phyloP scores from a whole-genome alignment of 2,797 vertebrate genomes.

The Helarctos malayanus region DNA sequence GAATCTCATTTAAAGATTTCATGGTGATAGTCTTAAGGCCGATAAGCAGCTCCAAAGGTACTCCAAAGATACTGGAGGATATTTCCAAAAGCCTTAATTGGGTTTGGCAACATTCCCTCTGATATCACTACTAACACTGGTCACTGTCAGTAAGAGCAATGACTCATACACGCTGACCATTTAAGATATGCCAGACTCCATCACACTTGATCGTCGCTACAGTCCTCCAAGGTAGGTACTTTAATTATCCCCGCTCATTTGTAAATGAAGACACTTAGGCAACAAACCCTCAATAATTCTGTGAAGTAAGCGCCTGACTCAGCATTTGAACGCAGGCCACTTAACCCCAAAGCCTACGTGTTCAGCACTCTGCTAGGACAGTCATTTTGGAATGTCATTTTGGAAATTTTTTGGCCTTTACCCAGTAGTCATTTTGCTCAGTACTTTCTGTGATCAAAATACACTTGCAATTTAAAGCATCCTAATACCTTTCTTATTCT shows the following conservation, averaged over 20 bases:
- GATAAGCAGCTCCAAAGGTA: not conserved
- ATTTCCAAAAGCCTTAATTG: not conserved
- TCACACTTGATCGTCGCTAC: not conserved
- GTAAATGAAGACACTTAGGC: not conserved
- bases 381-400: not conserved
- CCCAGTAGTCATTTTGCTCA: not conserved
- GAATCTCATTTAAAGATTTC: not conserved
- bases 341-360: not conserved
- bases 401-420: not conserved
- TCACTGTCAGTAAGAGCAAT: not conserved
- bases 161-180: not conserved
- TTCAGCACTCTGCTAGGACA: not conserved
- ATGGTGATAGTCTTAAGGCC: not conserved
- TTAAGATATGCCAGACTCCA: not conserved
- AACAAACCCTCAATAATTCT: not conserved
- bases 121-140: not conserved
- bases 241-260: not conserved
- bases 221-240: not conserved
- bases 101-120: not conserved
- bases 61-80: not conserved
- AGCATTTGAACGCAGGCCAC: not conserved
- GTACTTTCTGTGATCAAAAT: not conserved
- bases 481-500: not conserved
- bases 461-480: not conserved
- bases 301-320: not conserved